These are phyloP conservation scores for Drosophila greeni DNA, from an alignment of 2,888 invertebrate genomes.

Conservation along the genomic window DNA sequence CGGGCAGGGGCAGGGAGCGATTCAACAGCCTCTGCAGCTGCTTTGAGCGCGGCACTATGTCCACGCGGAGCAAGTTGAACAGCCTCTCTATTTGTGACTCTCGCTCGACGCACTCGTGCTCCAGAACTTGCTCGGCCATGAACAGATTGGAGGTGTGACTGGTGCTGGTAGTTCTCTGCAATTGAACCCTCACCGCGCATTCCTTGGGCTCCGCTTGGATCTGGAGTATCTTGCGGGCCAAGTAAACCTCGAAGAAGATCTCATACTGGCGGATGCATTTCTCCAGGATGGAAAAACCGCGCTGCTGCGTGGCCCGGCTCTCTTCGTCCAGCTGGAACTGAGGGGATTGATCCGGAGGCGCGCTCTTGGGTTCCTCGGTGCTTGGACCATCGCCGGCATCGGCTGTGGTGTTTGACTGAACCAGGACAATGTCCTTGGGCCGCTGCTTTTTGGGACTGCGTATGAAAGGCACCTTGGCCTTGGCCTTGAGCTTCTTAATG, in stretches of 20 bases:
- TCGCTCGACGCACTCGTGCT: conserved; percentile 76
- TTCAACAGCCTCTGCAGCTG: conserved; percentile 78
- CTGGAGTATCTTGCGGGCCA: conserved; percentile 67
- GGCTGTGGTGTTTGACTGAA: conserved; percentile 37
- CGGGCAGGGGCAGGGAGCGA: conserved; percentile 64
- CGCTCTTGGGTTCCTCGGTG: conserved; percentile 67
- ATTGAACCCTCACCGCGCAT: conserved; percentile 52
- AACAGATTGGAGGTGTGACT: conserved; percentile 62
- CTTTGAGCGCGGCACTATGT: conserved; percentile 79
- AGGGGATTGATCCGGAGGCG: conserved; percentile 58
- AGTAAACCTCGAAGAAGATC: conserved; percentile 79
- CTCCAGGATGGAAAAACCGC: conserved; percentile 80
- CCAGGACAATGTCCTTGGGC: conserved; percentile 71
- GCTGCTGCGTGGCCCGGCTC: conserved; percentile 62
- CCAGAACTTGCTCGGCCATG: conserved; percentile 79
- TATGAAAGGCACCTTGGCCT: conserved; percentile 76
- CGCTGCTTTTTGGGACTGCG: conserved; percentile 76
- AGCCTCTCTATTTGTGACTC: conserved; percentile 77
- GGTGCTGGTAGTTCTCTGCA: conserved; percentile 53
- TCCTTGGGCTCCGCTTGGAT: conserved; percentile 32
- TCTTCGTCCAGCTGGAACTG: conserved; percentile 65
- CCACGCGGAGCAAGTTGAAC: conserved; percentile 79
- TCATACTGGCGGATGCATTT: conserved; percentile 82
- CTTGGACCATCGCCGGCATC: conserved; percentile 40
- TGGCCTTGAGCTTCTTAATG: conserved; percentile 77